Percentiles rank a stretch among this genome's conserved stretches.
These are phyloP conservation scores for Rhopalosiphum nymphaeae DNA, from an alignment of 2,888 invertebrate species.

Conservation along the genomic window DNA sequence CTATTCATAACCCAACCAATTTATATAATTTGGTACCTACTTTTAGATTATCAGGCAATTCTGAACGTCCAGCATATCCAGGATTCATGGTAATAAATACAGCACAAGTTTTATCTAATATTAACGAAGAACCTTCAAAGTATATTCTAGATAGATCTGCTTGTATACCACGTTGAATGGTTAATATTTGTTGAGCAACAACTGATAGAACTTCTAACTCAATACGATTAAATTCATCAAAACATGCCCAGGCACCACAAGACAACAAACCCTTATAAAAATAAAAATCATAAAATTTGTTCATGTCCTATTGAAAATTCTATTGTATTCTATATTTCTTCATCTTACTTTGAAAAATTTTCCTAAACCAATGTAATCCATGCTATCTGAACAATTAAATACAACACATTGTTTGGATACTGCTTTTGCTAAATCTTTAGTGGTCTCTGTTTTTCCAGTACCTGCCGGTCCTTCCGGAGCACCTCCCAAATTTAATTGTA, in stretches of 20 bases:
- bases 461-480: slow-evolving; percentile 88
- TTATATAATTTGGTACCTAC: slow-evolving; percentile 71
- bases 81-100: slow-evolving; percentile 97
- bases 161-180: slow-evolving; percentile 75
- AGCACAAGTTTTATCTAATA: slow-evolving; percentile 86
- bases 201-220: slow-evolving; percentile 87
- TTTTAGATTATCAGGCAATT: slow-evolving; percentile 94
- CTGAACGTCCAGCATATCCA: slow-evolving; percentile 91
- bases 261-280: slow-evolving; percentile 83
- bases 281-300: neutral
- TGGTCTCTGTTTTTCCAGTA: slow-evolving; percentile 93
- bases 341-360: slow-evolving; percentile 90
- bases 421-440: slow-evolving; percentile 94
- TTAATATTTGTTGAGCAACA: slow-evolving; percentile 85
- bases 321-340: neutral
- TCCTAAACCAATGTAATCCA: slow-evolving; percentile 93
- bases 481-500: slow-evolving; percentile 79
- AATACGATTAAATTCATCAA: slow-evolving; percentile 87
- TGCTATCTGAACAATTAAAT: slow-evolving; percentile 94
- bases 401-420: slow-evolving; percentile 97
- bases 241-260: slow-evolving; percentile 89
- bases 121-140: slow-evolving; percentile 89
- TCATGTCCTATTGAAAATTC: neutral
- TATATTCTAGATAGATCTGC: slow-evolving; percentile 81
- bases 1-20: neutral